Percentiles rank a stretch among this genome's conserved stretches.
These are phyloP conservation scores for Ryuthela nishihirai DNA, from an alignment of 2,888 invertebrate genomes.

Conservation along the genomic window DNA sequence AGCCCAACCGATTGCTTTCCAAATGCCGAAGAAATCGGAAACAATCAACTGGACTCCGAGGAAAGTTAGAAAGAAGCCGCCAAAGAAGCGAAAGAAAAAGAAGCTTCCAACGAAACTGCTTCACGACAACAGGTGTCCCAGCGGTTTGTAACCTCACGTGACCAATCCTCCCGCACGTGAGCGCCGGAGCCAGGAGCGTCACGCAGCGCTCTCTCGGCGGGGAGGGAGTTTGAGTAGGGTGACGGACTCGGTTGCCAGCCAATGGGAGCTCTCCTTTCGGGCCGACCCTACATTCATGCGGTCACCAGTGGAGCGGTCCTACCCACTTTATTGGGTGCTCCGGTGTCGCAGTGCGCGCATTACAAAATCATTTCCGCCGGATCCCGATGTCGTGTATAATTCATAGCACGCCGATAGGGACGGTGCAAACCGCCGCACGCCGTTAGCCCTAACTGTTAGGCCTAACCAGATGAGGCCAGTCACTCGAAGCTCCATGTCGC, in stretches of 20 bases:
- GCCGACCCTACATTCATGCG: slow-evolving; percentile 34
- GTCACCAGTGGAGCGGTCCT: slow-evolving; percentile 11
- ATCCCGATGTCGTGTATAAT: slow-evolving; percentile 31
- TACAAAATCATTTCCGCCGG: slow-evolving; percentile 35
- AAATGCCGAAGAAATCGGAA: too few relatives aligned
- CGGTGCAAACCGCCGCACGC: slow-evolving; percentile 13
- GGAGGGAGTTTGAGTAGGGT: background rate
- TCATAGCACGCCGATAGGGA: slow-evolving; percentile 17
- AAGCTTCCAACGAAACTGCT: too few relatives aligned
- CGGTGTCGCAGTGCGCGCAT: slow-evolving; percentile 17
- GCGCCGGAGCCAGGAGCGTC: too few relatives aligned
- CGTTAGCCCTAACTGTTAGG: slow-evolving; percentile 11
- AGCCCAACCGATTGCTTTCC: too few relatives aligned
- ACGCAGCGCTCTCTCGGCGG: slow-evolving; percentile 20
- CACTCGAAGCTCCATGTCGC: background rate
- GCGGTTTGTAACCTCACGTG: too few relatives aligned
- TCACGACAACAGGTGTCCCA: too few relatives aligned
- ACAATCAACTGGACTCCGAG: too few relatives aligned
- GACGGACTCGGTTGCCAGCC: slow-evolving; percentile 14
- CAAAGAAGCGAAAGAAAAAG: too few relatives aligned
- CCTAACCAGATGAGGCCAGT: background rate
- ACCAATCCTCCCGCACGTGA: too few relatives aligned
- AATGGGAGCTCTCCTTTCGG: slow-evolving; percentile 3
- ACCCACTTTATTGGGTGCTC: slow-evolving; percentile 28
- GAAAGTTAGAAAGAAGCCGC: too few relatives aligned